These are phyloP conservation scores for Ophion costatus DNA, from an alignment of 2,888 invertebrate species.

Conservation along the genomic window DNA sequence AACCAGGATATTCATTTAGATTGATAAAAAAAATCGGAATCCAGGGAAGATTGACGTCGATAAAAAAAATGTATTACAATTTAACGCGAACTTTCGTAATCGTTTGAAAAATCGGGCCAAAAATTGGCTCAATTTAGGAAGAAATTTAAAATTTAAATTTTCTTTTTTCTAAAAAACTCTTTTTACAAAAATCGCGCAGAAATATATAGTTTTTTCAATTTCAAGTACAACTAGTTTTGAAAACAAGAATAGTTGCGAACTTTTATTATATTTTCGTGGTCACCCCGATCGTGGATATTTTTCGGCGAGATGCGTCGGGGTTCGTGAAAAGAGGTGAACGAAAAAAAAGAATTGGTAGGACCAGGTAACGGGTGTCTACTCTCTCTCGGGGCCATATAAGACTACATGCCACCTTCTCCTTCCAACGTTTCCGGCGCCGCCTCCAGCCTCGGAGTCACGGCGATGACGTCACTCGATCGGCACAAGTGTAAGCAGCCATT, in stretches of 20 bases:
- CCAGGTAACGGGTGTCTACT: constrained; percentile 40
- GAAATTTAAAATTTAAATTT: background rate
- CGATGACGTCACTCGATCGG: constrained; percentile 68
- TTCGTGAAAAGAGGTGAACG: constrained; percentile 10
- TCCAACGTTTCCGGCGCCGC: constrained; percentile 41
- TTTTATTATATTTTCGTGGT: background rate
- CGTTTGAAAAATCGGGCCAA: background rate
- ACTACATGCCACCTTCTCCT: constrained; percentile 40
- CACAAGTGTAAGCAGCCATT: constrained; percentile 70
- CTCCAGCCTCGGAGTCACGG: constrained; percentile 57
- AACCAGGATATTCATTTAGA: background rate
- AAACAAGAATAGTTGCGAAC: background rate
- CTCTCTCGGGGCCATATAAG: constrained; percentile 48
- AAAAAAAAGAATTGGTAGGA: constrained; percentile 5
- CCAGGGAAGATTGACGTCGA: background rate
- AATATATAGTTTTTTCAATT: background rate
- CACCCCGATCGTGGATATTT: background rate
- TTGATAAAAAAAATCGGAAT: no score
- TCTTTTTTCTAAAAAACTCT: background rate
- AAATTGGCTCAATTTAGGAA: background rate
- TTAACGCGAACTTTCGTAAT: no score
- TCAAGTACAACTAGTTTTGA: no score
- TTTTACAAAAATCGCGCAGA: background rate
- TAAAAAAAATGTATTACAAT: background rate
- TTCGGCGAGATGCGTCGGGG: background rate